phyloP scores from a whole-genome alignment of 2,888 invertebrate species.

The Eupithecia tripunctaria region DNA sequence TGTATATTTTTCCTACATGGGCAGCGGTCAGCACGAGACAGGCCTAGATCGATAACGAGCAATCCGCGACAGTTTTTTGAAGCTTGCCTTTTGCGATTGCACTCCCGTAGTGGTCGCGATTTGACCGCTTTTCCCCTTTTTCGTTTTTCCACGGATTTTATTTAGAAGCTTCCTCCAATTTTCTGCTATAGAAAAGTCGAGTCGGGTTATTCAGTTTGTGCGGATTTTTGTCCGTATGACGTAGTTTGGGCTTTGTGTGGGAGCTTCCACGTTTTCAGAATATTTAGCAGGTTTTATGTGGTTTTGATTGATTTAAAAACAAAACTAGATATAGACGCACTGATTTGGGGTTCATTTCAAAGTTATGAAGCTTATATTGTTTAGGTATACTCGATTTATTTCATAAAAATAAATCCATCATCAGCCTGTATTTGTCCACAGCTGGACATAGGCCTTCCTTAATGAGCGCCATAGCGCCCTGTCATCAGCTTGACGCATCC shows the following conservation, averaged over 20 bases:
- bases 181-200: constrained; percentile 13
- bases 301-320: background rate
- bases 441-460: too few relatives aligned
- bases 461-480: too few relatives aligned
- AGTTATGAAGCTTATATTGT: background rate
- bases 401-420: too few relatives aligned
- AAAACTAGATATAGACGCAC: background rate
- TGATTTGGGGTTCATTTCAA: background rate
- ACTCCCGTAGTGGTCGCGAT: constrained; percentile 38
- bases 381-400: background rate
- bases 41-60: constrained; percentile 57
- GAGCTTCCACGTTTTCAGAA: background rate
- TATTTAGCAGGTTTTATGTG: background rate
- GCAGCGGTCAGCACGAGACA: constrained; percentile 45
- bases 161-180: constrained; percentile 31
- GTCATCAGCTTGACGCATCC: too few relatives aligned
- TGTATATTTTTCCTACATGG: constrained; percentile 14
- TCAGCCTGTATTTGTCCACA: too few relatives aligned
- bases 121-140: constrained; percentile 41
- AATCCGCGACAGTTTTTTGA: constrained; percentile 58
- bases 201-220: background rate
- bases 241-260: background rate
- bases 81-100: constrained; percentile 42
- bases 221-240: background rate
- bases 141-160: constrained; percentile 35